Evolutionary conservation across 53 echinoderm and acorn worm species (phyloP), one percentile per base, ranked within the genome.

Genomic region (Arbacia lixula): DNA sequence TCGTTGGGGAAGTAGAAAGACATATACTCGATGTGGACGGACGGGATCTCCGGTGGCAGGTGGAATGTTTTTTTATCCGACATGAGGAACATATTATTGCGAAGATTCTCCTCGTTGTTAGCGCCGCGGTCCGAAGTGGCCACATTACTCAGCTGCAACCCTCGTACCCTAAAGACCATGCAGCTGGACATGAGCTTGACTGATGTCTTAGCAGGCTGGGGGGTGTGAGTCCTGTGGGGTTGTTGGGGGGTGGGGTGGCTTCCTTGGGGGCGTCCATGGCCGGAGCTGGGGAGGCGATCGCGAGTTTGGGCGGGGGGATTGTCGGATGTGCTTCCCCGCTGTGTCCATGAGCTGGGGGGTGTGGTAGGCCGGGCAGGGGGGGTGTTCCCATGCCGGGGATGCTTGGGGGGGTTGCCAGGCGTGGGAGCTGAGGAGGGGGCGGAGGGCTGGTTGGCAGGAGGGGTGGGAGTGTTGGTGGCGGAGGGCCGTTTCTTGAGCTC

Each of bases 1-100:
- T 94, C 94, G 81, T 97, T 92, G 0, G 98, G 97, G 64, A 97
- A 97, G 84, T 97, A 97, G 81, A 94, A 97, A 16, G 97, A 97
- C 26, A 92, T 92, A 74, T 97, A 94, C 61, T 97, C 98, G 6
- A 97, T 36, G 58, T 97, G 98, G n/a, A 97, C 53, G 10, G 98
- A 97, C 32, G 97, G 94, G 53, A 97, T 94, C 29, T 97, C 98
- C 27, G 85, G 71, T 14, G 98, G 98, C 19, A 97, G 72, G 62
- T 90, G 94, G 73, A 96, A 92, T 1, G 98, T 91, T 22, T 90
- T 92, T 85, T 97, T 97, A 84, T 97, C 98, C 12, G 98, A 97
- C 77, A 84, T 83, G 22, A 96, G 57, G 27, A 97, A 61, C 55
- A 66, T 34, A 49, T 81, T 81, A 63, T 81, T 81, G 82, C 82